These are phyloP conservation scores for Rutilus rutilus DNA, from an alignment of 2,113 vertebrate genomes.

Conservation along the genomic window DNA sequence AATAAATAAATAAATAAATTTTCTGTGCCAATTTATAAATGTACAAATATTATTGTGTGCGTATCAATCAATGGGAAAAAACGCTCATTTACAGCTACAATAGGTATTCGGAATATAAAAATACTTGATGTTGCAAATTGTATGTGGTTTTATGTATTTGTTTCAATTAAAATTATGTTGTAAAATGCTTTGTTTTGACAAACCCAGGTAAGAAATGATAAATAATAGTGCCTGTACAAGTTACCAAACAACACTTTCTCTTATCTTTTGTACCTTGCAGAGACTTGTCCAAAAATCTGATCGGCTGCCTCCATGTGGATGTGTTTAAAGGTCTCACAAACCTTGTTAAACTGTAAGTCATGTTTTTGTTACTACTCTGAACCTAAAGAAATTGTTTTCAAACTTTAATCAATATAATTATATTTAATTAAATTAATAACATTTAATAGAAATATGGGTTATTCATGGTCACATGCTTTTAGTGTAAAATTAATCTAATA, in stretches of 20 bases:
- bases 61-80: too few species aligned
- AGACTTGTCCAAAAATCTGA: slow-evolving; percentile 95
- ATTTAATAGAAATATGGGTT: neutral
- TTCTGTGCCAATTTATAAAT: too few species aligned
- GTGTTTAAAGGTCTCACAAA: slow-evolving; percentile 90
- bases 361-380: neutral
- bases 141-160: neutral
- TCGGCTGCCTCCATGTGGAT: slow-evolving; percentile 92
- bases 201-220: neutral
- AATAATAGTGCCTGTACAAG: neutral
- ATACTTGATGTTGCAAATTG: neutral
- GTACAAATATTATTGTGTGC: too few species aligned
- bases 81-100: neutral
- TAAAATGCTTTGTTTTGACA: slow-evolving; percentile 8
- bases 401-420: too few species aligned
- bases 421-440: neutral
- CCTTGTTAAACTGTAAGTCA: slow-evolving; percentile 90
- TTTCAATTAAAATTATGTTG: neutral
- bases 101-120: neutral
- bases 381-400: neutral
- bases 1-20: too few species aligned
- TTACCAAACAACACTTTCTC: neutral
- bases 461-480: neutral
- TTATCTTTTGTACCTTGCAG: slow-evolving; percentile 64
- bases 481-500: neutral